These are phyloP conservation scores for Temnopleurus reevesii DNA, from an alignment of 53 echinoderm and acorn worm species.

Conservation along the genomic window DNA sequence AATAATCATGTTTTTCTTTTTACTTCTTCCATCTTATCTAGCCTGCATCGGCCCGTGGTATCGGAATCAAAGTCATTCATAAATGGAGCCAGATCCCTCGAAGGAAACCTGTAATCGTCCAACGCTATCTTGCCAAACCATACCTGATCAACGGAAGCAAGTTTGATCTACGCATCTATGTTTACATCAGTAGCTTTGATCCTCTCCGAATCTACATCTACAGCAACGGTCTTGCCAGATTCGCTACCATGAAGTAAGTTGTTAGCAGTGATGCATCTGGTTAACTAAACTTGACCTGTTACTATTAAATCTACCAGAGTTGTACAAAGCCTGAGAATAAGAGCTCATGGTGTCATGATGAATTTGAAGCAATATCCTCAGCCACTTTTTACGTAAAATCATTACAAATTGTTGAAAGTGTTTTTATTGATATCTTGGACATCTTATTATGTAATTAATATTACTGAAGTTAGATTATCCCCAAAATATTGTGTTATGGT, in stretches of 20 bases:
- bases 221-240: slow-evolving; percentile 92
- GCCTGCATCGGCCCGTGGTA: slow-evolving; percentile 98
- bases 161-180: slow-evolving; percentile 98
- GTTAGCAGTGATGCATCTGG: too few species aligned
- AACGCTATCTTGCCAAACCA: slow-evolving; percentile 93
- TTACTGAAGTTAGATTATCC: too few species aligned
- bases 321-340: too few species aligned
- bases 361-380: too few species aligned
- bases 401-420: too few species aligned
- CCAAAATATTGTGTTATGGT: too few species aligned
- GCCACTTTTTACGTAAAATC: too few species aligned
- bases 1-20: neutral
- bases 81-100: slow-evolving; percentile 97
- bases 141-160: slow-evolving; percentile 99
- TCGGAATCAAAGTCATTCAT: slow-evolving; percentile 92
- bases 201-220: slow-evolving; percentile 89
- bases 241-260: slow-evolving; percentile 99
- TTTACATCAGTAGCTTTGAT: slow-evolving; percentile 91
- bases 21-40: neutral
- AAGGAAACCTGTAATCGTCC: slow-evolving; percentile 89
- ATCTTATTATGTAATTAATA: too few species aligned
- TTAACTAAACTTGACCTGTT: too few species aligned
- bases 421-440: too few species aligned
- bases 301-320: too few species aligned
- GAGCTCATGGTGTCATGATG: too few species aligned